Evolutionary conservation across 1,140 invertebrate genomes (phyloP).

Genomic region (Caenorhabditis briggsae): DNA sequence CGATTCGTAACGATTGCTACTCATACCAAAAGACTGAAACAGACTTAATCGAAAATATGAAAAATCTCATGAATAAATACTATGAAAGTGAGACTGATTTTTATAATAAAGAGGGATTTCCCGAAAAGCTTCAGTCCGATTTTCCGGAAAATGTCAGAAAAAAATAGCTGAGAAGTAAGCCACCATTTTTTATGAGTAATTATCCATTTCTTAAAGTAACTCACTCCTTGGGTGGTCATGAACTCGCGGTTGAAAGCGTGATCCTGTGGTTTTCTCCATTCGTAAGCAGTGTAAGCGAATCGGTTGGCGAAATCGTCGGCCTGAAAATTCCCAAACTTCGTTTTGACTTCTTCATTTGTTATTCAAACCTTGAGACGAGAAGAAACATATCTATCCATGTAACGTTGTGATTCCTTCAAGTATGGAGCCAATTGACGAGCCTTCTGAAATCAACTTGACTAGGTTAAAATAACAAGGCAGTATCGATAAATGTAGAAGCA

Average conservation of each 20-base stretch:
- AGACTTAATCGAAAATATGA: no score
- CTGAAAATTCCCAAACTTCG: neutral
- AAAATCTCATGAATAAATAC: no score
- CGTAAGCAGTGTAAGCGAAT: conserved; percentile 74
- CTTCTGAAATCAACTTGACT: conserved; percentile 70
- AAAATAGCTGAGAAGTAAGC: no score
- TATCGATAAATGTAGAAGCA: no score
- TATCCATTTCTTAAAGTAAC: no score
- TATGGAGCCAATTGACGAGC: conserved; percentile 73
- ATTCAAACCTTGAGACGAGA: conserved; percentile 68
- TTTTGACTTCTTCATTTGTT: neutral
- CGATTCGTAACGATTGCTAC: no score
- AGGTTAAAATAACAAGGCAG: neutral
- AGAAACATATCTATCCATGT: conserved; percentile 75
- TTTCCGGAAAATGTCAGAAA: no score
- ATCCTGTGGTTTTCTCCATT: conserved; percentile 77
- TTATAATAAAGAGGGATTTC: no score
- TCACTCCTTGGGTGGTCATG: conserved; percentile 70
- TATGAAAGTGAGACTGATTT: no score
- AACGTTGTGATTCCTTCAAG: conserved; percentile 74
- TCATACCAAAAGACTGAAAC: no score
- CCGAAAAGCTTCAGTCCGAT: no score
- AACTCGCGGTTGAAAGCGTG: conserved; percentile 77
- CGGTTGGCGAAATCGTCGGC: conserved; percentile 77
- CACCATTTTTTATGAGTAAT: no score